Base-by-base conservation (phyloP, 1,140 invertebrate genomes). In the Pseudomyrmex gracilis region DNA sequence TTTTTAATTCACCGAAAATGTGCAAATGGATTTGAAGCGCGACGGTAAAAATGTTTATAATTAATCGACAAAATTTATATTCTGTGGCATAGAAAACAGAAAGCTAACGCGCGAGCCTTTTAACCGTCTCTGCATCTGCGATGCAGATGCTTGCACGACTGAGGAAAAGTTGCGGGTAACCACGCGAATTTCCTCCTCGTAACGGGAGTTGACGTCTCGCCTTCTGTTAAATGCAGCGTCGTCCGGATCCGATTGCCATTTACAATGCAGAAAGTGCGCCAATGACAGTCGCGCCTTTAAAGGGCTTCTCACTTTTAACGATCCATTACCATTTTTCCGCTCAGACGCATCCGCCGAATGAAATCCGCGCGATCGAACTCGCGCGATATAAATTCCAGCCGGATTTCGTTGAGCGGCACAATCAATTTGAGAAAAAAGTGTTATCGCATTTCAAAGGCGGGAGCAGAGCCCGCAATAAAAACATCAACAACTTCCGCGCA, bases 221-320 rank as follows among this genome's bases (percentile, higher is more conserved):
- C 51, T 45, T 15, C 73, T 24, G 13, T 83, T 66, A 64, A 34
- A 76, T 9, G 13, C 70, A 24, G 17, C 24, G 9, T 51, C 57
- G 45, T 13, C n/a, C 73, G 22, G 34, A 80, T 15, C 20, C 58
- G 34, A 47, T 49, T 66, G 61, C 34, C 68, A 88, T 88, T 74
- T 88, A 87, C 85, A 88, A 87, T 87, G 86, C 82, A 88, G 73
- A 34, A 0, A 87, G 20, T 47, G 74, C n/a, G n/a, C 20, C 49
- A 47, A 49, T 64, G 17, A 74, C 63, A 15, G 20, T 57, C 45
- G 24, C 53, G 20, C 43, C 71, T 80, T 74, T 53, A 78, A 83
- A 73, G 61, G 64, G 45, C 20, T 45, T 20, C 24, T 45, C 45
- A 9, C 73, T 61, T 77, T 61, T 85, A 83, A 76, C 82, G 73